These are phyloP conservation scores for Eutolmus rufibarbis DNA, from an alignment of 2,888 invertebrate species.

Conservation along the genomic window DNA sequence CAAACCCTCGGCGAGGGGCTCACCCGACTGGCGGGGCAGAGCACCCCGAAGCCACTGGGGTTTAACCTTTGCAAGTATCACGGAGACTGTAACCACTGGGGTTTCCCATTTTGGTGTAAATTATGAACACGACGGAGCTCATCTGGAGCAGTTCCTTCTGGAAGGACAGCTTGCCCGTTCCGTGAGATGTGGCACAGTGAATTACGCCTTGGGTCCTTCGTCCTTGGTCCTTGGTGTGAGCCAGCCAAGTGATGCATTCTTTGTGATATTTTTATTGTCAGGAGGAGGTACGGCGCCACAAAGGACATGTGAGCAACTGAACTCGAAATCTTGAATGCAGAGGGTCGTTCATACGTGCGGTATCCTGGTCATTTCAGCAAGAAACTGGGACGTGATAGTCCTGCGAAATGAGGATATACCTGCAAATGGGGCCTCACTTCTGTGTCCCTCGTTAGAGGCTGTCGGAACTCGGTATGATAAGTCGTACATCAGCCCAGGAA, in stretches of 20 bases:
- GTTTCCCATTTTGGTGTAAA: conserved; percentile 17
- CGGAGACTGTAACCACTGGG: background rate
- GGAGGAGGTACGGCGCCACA: background rate
- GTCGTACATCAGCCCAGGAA: background rate
- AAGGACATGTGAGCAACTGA: background rate
- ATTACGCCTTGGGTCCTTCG: background rate
- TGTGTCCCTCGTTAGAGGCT: background rate
- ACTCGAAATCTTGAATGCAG: background rate
- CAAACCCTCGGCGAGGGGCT: background rate
- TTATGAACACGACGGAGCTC: background rate
- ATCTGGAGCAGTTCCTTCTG: background rate
- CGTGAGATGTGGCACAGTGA: no score
- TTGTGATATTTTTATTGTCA: background rate
- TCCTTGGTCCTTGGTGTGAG: background rate
- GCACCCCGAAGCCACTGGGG: background rate
- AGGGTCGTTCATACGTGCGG: background rate
- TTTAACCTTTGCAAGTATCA: background rate
- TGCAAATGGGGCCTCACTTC: background rate
- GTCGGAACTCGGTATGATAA: background rate
- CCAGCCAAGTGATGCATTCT: background rate
- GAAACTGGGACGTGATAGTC: background rate
- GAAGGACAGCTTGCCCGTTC: background rate
- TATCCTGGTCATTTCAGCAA: background rate
- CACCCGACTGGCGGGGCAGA: background rate
- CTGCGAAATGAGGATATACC: background rate